These are phyloP conservation scores for Tromatobia lineatoria DNA, from an alignment of 2,888 invertebrate genomes.

Conservation along the genomic window DNA sequence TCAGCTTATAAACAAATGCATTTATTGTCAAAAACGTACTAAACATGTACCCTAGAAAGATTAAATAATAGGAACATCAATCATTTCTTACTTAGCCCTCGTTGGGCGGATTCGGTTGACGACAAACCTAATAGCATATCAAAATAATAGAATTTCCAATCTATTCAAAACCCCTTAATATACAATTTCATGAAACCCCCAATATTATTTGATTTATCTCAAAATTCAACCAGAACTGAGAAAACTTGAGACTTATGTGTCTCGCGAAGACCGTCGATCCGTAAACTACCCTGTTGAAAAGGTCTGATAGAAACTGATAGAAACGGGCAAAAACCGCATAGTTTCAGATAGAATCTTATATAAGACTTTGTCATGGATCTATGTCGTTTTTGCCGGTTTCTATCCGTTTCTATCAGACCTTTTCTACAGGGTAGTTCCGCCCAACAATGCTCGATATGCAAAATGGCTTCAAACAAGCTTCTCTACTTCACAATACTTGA, in stretches of 20 bases:
- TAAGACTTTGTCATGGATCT: no score
- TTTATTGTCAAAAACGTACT: constrained; percentile 19
- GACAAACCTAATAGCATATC: neutral
- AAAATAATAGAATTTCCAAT: neutral
- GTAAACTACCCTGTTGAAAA: no score
- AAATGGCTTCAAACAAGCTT: neutral
- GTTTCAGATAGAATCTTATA: no score
- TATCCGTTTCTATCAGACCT: no score
- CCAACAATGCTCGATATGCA: neutral
- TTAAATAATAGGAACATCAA: constrained; percentile 58
- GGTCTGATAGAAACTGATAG: no score
- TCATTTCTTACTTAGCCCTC: constrained; percentile 14
- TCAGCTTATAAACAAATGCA: neutral
- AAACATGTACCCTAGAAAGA: constrained; percentile 22
- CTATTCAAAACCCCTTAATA: neutral
- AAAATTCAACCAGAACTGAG: neutral
- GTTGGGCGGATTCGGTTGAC: neutral
- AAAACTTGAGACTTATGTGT: neutral
- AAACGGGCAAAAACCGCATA: no score
- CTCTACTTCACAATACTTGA: neutral
- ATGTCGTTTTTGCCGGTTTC: no score
- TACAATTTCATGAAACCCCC: neutral
- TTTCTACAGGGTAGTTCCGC: no score
- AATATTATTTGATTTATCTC: neutral
- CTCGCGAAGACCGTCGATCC: neutral